A percentile compares a stretch with the other conserved stretches of the same genome.
Conservation (phyloP, 2,797 vertebrate genomes). For the Lithobates pipiens region DNA sequence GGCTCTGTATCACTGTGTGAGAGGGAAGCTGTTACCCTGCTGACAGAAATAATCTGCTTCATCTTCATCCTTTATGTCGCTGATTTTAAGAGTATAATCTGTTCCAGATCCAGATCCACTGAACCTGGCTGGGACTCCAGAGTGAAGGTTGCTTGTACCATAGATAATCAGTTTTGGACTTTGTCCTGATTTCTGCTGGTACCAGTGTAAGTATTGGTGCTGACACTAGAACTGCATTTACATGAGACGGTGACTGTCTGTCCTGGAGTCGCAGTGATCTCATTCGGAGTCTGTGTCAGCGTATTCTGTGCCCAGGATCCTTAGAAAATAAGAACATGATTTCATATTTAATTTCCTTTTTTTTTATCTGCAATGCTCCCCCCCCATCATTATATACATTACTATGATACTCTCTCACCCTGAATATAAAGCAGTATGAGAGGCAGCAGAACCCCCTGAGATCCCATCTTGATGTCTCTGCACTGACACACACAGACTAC, state of each 20-base stretch:
- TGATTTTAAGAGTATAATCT: slow-evolving; percentile 18
- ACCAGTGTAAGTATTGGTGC: background rate
- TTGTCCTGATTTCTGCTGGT: slow-evolving; percentile 46
- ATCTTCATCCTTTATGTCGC: slow-evolving; percentile 29
- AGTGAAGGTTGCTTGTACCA: fast-evolving
- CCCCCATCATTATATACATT: too few relatives aligned
- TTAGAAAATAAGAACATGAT: background rate
- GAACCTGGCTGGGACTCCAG: slow-evolving; percentile 28
- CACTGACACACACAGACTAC: background rate
- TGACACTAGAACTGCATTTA: background rate
- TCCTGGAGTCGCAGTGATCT: background rate
- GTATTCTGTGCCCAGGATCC: slow-evolving; percentile 8
- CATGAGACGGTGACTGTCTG: background rate
- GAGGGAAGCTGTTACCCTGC: fast-evolving
- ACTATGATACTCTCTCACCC: background rate
- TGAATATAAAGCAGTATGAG: slow-evolving; percentile 6
- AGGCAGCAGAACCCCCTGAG: background rate
- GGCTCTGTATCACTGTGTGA: slow-evolving; percentile 1
- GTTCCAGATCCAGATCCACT: slow-evolving; percentile 16
- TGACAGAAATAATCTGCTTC: slow-evolving; percentile 52
- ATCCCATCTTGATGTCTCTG: too few relatives aligned
- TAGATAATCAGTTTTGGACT: slow-evolving; percentile 13
- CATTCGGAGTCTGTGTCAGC: slow-evolving; percentile 27
- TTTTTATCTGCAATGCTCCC: too few relatives aligned
- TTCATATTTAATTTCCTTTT: too few relatives aligned